These are phyloP conservation scores for Dermatemys mawii DNA, from an alignment of 2,113 vertebrate genomes.

Conservation along the genomic window DNA sequence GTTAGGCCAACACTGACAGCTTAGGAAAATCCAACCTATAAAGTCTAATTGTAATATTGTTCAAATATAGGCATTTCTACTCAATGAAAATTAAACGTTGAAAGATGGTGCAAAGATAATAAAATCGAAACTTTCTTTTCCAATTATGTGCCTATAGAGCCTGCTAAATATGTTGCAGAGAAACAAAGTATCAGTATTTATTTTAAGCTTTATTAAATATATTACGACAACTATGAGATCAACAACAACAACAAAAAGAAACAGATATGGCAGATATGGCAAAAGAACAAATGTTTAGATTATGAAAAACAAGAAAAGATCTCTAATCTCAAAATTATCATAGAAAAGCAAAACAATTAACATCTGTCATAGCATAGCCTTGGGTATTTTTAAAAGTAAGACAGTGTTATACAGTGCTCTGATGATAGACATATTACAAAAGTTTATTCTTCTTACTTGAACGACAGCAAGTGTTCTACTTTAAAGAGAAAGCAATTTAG, in stretches of 20 bases:
- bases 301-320: neutral
- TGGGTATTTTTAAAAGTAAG: neutral
- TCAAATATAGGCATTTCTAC: neutral
- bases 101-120: neutral
- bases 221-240: neutral
- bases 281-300: neutral
- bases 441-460: neutral
- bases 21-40: neutral
- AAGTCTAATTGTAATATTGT: neutral
- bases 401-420: neutral
- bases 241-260: neutral
- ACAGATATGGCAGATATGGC: neutral
- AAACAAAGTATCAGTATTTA: neutral
- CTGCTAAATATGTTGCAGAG: neutral
- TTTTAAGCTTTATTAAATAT: slow-evolving; percentile 16
- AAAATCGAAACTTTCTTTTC: neutral
- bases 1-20: neutral
- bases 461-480: neutral
- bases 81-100: neutral
- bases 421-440: neutral
- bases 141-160: neutral
- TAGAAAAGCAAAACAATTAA: neutral
- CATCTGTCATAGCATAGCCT: neutral
- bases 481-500: neutral
- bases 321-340: neutral